These are phyloP conservation scores for Hemiprocne comata DNA, from an alignment of 2,113 vertebrate species.

Conservation along the genomic window DNA sequence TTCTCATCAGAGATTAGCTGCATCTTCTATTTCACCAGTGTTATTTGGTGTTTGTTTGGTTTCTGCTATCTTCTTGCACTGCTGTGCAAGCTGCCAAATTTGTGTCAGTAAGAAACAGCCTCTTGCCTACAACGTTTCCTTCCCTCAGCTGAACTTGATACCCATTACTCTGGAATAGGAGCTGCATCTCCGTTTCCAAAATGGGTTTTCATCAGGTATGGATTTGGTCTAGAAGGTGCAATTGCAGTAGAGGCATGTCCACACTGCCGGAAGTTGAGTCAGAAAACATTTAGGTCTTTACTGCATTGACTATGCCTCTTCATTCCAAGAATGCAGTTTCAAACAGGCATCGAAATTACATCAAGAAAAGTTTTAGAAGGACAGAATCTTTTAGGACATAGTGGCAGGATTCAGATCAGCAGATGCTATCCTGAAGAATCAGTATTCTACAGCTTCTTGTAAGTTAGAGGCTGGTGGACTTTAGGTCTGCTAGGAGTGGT, in stretches of 20 bases:
- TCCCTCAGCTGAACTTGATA: neutral
- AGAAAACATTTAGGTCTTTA: neutral
- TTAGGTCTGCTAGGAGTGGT: neutral
- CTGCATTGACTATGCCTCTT: neutral
- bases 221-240: neutral
- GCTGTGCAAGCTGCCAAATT: neutral
- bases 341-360: fast-evolving
- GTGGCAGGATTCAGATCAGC: neutral
- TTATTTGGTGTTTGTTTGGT: neutral
- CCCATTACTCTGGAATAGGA: neutral
- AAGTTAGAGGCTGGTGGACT: neutral
- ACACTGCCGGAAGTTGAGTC: neutral
- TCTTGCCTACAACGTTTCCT: neutral
- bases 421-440: neutral
- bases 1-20: neutral
- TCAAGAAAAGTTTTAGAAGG: neutral
- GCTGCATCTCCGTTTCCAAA: neutral
- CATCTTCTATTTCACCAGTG: neutral
- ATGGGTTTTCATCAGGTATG: neutral
- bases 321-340: neutral
- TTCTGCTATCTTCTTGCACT: neutral
- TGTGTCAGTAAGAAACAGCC: neutral
- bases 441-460: neutral
- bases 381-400: neutral
- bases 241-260: neutral